A percentile compares a stretch with the other conserved stretches of the same genome.
Conservation (phyloP, 2,888 invertebrate species). For the Tyria jacobaeae region DNA sequence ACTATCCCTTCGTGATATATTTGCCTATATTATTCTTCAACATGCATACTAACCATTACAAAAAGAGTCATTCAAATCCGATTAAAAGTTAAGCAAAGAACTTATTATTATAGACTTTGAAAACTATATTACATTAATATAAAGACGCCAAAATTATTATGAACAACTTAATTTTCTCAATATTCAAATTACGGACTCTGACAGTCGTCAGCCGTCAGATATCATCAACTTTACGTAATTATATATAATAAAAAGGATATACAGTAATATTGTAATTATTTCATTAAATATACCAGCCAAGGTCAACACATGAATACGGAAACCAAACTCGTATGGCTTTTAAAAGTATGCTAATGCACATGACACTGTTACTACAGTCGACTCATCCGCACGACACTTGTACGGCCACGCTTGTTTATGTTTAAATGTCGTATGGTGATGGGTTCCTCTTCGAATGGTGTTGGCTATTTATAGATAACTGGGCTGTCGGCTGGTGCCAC, state of each 20-base stretch:
- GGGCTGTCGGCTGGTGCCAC: no score
- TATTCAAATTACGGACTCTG: neutral
- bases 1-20: no score
- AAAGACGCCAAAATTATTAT: no score
- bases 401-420: neutral
- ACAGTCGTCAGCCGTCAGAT: neutral
- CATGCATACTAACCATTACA: no score
- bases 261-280: neutral
- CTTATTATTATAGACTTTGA: no score
- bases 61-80: no score
- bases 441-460: neutral
- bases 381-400: conserved; percentile 16
- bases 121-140: no score
- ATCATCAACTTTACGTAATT: conserved; percentile 4
- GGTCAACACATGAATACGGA: conserved; percentile 11
- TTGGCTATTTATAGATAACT: neutral
- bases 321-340: conserved; percentile 11
- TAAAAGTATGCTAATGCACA: conserved; percentile 51
- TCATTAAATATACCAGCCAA: conserved; percentile 8
- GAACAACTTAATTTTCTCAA: neutral
- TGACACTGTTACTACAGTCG: conserved; percentile 41
- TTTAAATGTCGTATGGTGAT: conserved; percentile 4
- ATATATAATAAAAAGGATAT: neutral
- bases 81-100: no score
- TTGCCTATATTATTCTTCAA: no score